Evolutionary conservation across 2,113 vertebrate genomes (phyloP).

Genomic region (Connochaetes taurinus): DNA sequence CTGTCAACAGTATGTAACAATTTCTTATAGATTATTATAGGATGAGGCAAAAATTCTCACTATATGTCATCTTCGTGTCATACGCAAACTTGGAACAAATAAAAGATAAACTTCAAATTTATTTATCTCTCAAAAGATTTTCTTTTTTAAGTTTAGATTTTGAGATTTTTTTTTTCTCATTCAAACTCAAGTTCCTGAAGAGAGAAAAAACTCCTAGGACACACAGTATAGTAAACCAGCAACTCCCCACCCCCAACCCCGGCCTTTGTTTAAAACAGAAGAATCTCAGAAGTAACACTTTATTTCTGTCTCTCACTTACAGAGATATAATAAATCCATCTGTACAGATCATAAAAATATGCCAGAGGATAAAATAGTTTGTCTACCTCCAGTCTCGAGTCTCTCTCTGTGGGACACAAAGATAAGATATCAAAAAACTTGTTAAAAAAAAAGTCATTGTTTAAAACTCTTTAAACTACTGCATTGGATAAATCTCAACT

Average conservation of each 20-base stretch:
- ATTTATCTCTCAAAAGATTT: not conserved
- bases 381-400: not conserved
- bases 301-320: not conserved
- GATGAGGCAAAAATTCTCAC: not conserved
- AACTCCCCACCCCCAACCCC: not conserved
- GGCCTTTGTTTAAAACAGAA: not conserved
- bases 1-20: not conserved
- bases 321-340: not conserved
- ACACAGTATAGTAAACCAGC: not conserved
- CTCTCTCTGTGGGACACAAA: not conserved
- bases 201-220: not conserved
- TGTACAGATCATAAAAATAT: not conserved
- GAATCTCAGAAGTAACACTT: not conserved
- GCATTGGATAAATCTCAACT: not conserved
- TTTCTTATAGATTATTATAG: not conserved
- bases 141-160: not conserved
- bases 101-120: slow-evolving; percentile 13
- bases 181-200: not conserved
- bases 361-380: not conserved
- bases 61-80: not conserved
- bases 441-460: not conserved
- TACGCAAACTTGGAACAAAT: not conserved
- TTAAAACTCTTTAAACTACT: not conserved
- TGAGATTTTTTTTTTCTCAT: not conserved
- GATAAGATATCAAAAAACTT: not conserved